phyloP scores from a whole-genome alignment of 92 coral and sea anemone genomes.

The Zoanthus gigantus region DNA sequence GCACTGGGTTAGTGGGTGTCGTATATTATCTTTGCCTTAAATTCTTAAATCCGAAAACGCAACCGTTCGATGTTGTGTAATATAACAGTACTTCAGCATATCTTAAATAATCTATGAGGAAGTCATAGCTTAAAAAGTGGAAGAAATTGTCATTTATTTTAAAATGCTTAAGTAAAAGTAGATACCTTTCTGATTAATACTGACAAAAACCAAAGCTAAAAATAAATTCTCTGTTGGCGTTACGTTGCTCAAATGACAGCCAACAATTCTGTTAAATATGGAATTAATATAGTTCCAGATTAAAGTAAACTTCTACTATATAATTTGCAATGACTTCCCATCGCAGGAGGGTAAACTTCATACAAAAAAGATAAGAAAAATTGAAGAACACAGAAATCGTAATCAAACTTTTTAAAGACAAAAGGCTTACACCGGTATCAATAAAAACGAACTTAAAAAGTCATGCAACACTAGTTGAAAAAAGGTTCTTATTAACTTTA shows the following conservation, averaged over 20 bases:
- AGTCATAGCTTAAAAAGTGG: background rate
- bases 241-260: background rate
- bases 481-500: background rate
- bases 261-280: conserved; percentile 7
- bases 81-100: background rate
- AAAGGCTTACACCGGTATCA: background rate
- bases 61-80: too few relatives aligned
- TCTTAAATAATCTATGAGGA: background rate
- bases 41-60: too few relatives aligned
- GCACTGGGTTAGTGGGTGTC: too few relatives aligned
- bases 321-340: background rate
- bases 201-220: conserved; percentile 21
- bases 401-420: conserved; percentile 24
- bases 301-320: background rate
- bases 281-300: conserved; percentile 23
- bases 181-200: background rate
- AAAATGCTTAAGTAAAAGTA: background rate
- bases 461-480: background rate
- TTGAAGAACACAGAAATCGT: background rate
- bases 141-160: background rate
- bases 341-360: background rate
- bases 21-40: too few relatives aligned
- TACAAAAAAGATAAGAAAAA: background rate
- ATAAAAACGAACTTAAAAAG: background rate
- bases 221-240: background rate